A percentile compares a stretch with the other conserved stretches of the same genome.
Conservation (phyloP, 2,797 vertebrate species). For the Sebastiscus albofasciatus region DNA sequence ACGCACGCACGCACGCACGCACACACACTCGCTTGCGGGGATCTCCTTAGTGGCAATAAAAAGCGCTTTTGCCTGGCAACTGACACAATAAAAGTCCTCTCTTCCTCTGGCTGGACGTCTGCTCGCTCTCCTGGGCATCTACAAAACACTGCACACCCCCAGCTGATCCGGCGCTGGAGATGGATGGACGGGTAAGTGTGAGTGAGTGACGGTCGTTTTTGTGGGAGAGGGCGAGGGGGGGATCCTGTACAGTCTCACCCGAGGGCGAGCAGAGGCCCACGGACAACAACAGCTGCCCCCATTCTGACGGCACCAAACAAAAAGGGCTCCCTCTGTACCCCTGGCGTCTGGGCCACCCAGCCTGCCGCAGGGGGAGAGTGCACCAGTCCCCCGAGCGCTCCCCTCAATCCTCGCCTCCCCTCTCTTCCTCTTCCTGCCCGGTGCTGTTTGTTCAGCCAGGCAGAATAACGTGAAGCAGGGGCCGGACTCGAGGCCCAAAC, state of each 20-base stretch:
- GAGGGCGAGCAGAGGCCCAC: constrained; percentile 44
- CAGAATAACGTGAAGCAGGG: constrained; percentile 64
- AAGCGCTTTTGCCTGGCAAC: constrained; percentile 73
- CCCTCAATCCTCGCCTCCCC: constrained; percentile 32
- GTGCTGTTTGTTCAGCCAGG: constrained; percentile 78
- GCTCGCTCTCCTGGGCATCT: constrained; percentile 54
- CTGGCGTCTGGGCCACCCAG: constrained; percentile 69
- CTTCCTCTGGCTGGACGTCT: constrained; percentile 60
- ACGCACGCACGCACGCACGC: constrained; percentile 17
- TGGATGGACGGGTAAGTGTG: constrained; percentile 43
- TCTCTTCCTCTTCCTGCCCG: constrained; percentile 41
- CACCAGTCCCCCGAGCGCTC: constrained; percentile 29
- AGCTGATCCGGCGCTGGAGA: constrained; percentile 59
- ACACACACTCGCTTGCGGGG: constrained; percentile 48
- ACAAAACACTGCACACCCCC: constrained; percentile 53
- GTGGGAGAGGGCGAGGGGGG: constrained; percentile 25
- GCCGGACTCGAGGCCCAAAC: constrained; percentile 44
- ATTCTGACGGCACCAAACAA: constrained; percentile 61
- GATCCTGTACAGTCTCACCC: constrained; percentile 52
- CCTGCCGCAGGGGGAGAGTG: constrained; percentile 39
- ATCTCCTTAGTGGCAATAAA: constrained; percentile 73
- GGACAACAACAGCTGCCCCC: constrained; percentile 74
- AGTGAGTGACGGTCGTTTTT: constrained; percentile 35
- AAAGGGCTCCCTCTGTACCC: constrained; percentile 46
- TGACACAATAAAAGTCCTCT: constrained; percentile 66